Percentiles rank a stretch among this genome's conserved stretches.
phyloP scores from a whole-genome alignment of 2,888 invertebrate species.

The Encarsia formosa region DNA sequence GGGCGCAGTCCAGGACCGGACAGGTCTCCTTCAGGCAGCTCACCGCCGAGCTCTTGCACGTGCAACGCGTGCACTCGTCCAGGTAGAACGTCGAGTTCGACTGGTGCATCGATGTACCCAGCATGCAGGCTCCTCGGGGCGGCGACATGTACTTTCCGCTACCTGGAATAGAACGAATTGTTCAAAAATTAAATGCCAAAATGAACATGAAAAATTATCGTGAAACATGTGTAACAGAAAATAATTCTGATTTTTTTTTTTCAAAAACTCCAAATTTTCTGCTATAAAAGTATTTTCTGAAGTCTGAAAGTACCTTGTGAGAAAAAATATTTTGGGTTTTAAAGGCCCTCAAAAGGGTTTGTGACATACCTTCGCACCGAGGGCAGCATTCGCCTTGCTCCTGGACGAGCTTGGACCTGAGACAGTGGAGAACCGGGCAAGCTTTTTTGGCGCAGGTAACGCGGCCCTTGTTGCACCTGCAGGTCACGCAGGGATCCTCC shows the following conservation, averaged over 20 bases:
- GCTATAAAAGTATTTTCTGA: too few species aligned
- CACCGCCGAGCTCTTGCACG: constrained; percentile 75
- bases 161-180: constrained; percentile 44
- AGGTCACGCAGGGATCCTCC: constrained; percentile 83
- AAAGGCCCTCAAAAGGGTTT: too few species aligned
- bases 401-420: constrained; percentile 63
- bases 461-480: constrained; percentile 67
- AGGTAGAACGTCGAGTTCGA: constrained; percentile 61
- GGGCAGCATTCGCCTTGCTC: constrained; percentile 80
- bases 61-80: constrained; percentile 83
- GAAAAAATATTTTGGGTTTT: too few species aligned
- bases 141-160: constrained; percentile 52
- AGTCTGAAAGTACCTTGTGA: too few species aligned
- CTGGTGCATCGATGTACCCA: constrained; percentile 65
- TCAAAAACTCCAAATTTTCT: too few species aligned
- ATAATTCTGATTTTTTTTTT: too few species aligned
- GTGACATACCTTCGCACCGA: constrained; percentile 53
- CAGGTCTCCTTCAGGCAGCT: constrained; percentile 79
- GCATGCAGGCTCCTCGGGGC: constrained; percentile 62
- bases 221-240: too few species aligned
- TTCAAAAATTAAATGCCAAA: too few species aligned
- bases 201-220: too few species aligned
- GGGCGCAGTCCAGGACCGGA: constrained; percentile 83
- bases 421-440: constrained; percentile 86
- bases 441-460: constrained; percentile 79